Evolutionary conservation across 1,140 invertebrate species (phyloP).

Genomic region (Anagrus nilaparvatae): DNA sequence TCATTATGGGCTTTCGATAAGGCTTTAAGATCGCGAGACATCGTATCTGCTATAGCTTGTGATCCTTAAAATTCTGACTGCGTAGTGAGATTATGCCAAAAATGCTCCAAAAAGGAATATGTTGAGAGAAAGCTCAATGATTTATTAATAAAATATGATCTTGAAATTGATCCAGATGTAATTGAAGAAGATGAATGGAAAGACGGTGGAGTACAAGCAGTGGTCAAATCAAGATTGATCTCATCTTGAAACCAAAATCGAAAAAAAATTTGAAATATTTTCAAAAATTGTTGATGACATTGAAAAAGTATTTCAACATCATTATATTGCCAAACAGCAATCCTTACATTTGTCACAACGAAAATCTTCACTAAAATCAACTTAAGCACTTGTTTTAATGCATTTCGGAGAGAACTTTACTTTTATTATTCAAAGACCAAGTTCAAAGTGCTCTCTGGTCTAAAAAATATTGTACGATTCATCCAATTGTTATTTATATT

Average conservation of each 20-base stretch:
- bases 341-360: slow-evolving; percentile 6
- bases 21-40: not conserved
- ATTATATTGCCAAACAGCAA: slow-evolving; percentile 7
- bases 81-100: not conserved
- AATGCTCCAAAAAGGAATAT: too few relatives aligned
- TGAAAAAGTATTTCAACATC: slow-evolving; percentile 13
- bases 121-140: not conserved
- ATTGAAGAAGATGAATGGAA: slow-evolving; percentile 3
- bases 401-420: slow-evolving; percentile 14
- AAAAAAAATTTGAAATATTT: slow-evolving; percentile 1
- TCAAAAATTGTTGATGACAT: not conserved
- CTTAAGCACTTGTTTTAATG: slow-evolving; percentile 7
- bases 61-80: not conserved
- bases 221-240: slow-evolving; percentile 8
- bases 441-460: slow-evolving; percentile 11
- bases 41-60: not conserved
- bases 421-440: slow-evolving; percentile 11
- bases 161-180: not conserved
- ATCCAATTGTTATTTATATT: slow-evolving; percentile 10
- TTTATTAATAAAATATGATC: not conserved
- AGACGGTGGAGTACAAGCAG: slow-evolving; percentile 8
- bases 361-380: slow-evolving; percentile 3
- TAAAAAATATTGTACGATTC: slow-evolving; percentile 12
- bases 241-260: not conserved
- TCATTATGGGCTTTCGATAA: too few relatives aligned